A percentile compares a stretch with the other conserved stretches of the same genome.
phyloP scores from a whole-genome alignment of 2,888 invertebrate species.

The Amphipyra berbera region DNA sequence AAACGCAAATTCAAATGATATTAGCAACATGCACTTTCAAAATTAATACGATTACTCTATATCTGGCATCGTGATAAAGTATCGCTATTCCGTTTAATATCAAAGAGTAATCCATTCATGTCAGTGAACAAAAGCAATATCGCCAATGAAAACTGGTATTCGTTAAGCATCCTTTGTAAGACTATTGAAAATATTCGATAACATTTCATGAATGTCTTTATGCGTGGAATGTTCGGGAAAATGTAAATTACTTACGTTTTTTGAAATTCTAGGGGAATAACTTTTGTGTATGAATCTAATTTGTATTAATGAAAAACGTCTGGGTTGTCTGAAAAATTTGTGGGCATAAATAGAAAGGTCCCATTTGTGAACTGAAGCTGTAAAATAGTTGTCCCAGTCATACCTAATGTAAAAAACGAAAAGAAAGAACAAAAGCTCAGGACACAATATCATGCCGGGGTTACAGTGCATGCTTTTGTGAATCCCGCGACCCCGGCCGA shows the following conservation, averaged over 20 bases:
- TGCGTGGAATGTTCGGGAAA: conserved; percentile 9
- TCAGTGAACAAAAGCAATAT: conserved; percentile 85
- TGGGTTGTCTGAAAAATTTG: too few relatives aligned
- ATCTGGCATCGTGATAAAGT: conserved; percentile 69
- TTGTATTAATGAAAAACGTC: not conserved
- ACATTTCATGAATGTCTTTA: conserved; percentile 44
- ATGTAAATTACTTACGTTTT: conserved; percentile 17
- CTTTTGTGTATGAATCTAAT: not conserved
- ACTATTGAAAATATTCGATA: conserved; percentile 70
- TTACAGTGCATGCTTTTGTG: too few relatives aligned
- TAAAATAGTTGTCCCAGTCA: too few relatives aligned
- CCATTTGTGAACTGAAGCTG: too few relatives aligned
- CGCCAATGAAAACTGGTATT: conserved; percentile 80
- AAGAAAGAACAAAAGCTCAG: too few relatives aligned
- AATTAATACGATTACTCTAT: conserved; percentile 58
- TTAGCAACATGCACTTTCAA: conserved; percentile 22
- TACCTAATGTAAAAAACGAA: too few relatives aligned
- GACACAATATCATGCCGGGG: too few relatives aligned
- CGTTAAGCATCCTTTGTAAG: conserved; percentile 82
- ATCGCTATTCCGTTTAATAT: conserved; percentile 69
- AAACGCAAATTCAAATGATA: not conserved
- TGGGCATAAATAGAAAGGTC: too few relatives aligned
- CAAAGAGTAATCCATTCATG: conserved; percentile 76
- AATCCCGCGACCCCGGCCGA: too few relatives aligned
- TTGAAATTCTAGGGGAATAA: too few relatives aligned